A percentile compares a stretch with the other conserved stretches of the same genome.
phyloP scores from a whole-genome alignment of 1,140 invertebrate species.

The Zaprionus ghesquierei region DNA sequence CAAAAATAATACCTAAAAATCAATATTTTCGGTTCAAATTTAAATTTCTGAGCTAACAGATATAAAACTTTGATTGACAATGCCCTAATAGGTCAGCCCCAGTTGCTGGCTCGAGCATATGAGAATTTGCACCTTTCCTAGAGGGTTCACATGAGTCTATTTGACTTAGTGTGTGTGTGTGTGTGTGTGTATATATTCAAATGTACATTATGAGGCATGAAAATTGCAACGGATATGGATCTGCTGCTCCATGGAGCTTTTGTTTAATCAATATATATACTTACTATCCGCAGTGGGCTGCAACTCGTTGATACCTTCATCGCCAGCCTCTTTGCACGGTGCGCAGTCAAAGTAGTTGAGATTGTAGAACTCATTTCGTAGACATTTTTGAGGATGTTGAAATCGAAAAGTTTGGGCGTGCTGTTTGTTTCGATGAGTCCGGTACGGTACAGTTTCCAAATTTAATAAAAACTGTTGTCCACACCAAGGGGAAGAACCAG shows the following conservation, averaged over 20 bases:
- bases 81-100: neutral
- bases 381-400: conserved; percentile 54
- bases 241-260: neutral
- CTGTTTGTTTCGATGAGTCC: conserved; percentile 23
- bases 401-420: conserved; percentile 56
- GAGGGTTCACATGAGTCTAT: neutral
- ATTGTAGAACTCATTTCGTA: conserved; percentile 72
- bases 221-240: conserved; percentile 3
- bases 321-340: conserved; percentile 54
- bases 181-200: neutral
- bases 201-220: neutral
- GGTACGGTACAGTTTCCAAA: conserved; percentile 28
- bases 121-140: neutral
- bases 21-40: neutral
- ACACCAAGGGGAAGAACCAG: conserved; percentile 40
- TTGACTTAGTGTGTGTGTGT: neutral
- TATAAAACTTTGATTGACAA: neutral
- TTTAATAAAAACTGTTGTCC: conserved; percentile 22
- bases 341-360: conserved; percentile 70
- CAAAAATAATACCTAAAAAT: neutral
- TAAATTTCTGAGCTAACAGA: neutral
- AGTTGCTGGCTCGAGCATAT: neutral
- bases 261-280: conserved; percentile 79
- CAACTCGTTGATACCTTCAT: conserved; percentile 46
- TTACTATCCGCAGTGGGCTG: conserved; percentile 68